These are phyloP conservation scores for Nothura maculosa DNA, from an alignment of 2,797 vertebrate species.

Conservation along the genomic window DNA sequence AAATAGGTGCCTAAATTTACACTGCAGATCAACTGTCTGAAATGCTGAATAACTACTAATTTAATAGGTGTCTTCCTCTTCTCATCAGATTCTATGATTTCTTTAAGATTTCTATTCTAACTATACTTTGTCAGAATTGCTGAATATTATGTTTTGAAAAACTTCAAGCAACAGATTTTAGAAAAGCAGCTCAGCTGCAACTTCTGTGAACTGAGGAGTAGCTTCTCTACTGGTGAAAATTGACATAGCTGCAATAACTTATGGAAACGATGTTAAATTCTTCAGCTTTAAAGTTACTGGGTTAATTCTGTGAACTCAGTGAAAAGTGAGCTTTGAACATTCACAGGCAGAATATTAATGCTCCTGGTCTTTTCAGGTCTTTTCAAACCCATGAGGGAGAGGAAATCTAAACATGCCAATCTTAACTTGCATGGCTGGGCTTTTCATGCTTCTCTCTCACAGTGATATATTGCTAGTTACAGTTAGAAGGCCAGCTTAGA, in stretches of 20 bases:
- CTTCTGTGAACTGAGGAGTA: not conserved
- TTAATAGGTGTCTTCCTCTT: not conserved
- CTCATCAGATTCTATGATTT: not conserved
- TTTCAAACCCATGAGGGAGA: not conserved
- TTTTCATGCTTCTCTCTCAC: constrained; percentile 44
- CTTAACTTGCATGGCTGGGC: constrained; percentile 8
- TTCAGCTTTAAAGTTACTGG: not conserved
- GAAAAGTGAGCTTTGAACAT: not conserved
- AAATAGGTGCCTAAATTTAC: not conserved
- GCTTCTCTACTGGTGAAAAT: not conserved
- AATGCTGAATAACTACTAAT: not conserved
- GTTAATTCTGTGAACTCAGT: constrained; percentile 47
- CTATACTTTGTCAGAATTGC: not conserved
- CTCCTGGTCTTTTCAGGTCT: constrained; percentile 30
- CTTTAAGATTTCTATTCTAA: not conserved
- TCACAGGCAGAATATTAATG: constrained; percentile 51
- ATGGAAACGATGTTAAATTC: not conserved
- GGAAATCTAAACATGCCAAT: constrained; percentile 50
- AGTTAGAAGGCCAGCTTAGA: not conserved
- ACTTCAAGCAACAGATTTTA: not conserved
- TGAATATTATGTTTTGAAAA: not conserved
- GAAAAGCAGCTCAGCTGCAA: not conserved
- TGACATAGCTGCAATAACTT: not conserved
- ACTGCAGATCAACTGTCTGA: not conserved
- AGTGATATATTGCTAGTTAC: constrained; percentile 14